phyloP scores from a whole-genome alignment of 1,140 invertebrate genomes.

The Paramacrobiotus metropolitanus region DNA sequence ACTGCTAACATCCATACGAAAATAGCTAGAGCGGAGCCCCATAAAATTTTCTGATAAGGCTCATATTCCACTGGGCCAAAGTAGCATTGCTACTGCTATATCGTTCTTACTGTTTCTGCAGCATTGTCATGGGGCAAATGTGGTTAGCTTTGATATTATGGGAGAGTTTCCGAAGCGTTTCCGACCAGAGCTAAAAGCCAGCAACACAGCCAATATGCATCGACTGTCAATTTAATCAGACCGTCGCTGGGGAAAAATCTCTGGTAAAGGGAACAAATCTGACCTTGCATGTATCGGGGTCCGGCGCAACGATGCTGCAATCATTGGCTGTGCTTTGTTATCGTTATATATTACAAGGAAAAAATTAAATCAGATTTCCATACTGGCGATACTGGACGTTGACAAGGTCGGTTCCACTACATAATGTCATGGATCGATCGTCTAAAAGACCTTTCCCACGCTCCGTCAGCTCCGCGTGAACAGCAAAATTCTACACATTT shows the following conservation, averaged over 20 bases:
- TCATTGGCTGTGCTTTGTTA: too few species aligned
- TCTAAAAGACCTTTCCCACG: conserved; percentile 45
- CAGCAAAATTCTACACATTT: background rate
- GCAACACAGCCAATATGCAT: too few species aligned
- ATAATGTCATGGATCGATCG: conserved; percentile 86
- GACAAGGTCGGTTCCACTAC: conserved; percentile 94
- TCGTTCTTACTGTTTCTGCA: conserved; percentile 99
- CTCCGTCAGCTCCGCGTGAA: conserved; percentile 43
- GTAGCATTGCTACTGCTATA: too few species aligned
- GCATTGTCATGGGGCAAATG: conserved; percentile 46
- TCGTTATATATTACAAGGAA: too few species aligned
- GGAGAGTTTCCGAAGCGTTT: conserved; percentile 58
- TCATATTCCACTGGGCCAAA: too few species aligned
- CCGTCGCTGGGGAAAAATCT: too few species aligned
- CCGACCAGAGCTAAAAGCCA: conserved; percentile 68
- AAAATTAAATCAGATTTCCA: too few species aligned
- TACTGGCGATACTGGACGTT: conserved; percentile 96
- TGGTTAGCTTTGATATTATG: conserved; percentile 67
- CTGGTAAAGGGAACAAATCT: too few species aligned
- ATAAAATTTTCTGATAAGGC: too few species aligned
- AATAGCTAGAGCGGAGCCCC: too few species aligned
- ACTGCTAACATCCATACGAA: too few species aligned
- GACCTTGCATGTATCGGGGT: conserved; percentile 76
- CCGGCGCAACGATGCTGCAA: conserved; percentile 75
- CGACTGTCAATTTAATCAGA: conserved; percentile 13